Percentiles rank a stretch among this genome's conserved stretches.
phyloP scores from a whole-genome alignment of 2,888 invertebrate genomes.

The Eudemis profundana region DNA sequence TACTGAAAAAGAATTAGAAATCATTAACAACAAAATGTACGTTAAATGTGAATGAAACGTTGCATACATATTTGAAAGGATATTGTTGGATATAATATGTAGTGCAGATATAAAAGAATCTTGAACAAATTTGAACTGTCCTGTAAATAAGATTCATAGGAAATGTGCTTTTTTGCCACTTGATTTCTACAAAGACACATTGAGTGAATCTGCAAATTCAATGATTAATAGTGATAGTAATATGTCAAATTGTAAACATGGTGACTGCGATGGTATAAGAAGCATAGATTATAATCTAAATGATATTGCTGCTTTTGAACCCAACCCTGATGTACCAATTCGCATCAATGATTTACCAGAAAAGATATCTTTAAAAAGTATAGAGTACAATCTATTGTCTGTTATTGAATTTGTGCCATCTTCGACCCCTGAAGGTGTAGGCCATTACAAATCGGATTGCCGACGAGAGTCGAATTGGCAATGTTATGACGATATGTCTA shows the following conservation, averaged over 20 bases:
- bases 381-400: constrained; percentile 31
- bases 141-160: constrained; percentile 10
- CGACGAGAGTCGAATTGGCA: constrained; percentile 34
- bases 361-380: constrained; percentile 37
- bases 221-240: constrained; percentile 34
- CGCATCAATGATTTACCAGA: constrained; percentile 41
- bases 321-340: constrained; percentile 39
- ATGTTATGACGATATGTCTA: constrained; percentile 35
- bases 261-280: constrained; percentile 32
- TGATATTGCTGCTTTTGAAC: constrained; percentile 33
- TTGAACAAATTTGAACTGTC: constrained; percentile 27
- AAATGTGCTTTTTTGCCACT: constrained; percentile 28
- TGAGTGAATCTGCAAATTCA: constrained; percentile 36
- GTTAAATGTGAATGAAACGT: constrained; percentile 45
- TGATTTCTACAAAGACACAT: constrained; percentile 31
- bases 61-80: constrained; percentile 44
- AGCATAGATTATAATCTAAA: constrained; percentile 41
- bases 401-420: constrained; percentile 38
- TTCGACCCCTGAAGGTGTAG: constrained; percentile 31
- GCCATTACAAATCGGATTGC: constrained; percentile 38
- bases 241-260: constrained; percentile 26
- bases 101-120: constrained; percentile 39
- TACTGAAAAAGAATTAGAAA: constrained; percentile 9
- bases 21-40: constrained; percentile 34
- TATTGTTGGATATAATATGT: constrained; percentile 40